Conservation (phyloP, 2,113 vertebrate genomes). For the Ochotona princeps region DNA sequence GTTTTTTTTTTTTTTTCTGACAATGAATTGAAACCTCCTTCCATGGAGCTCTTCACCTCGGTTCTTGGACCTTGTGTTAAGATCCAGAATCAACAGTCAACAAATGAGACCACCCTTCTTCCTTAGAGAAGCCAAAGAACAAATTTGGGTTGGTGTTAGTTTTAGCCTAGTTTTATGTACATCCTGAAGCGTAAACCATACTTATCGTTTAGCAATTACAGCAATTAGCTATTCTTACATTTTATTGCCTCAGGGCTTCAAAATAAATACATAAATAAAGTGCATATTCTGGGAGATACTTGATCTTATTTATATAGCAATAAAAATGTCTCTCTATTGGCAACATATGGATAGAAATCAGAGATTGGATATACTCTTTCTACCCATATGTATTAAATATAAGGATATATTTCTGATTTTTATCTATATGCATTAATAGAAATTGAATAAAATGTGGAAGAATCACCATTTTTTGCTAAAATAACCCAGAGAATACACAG, state of each 20-base stretch:
- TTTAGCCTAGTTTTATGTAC: not conserved
- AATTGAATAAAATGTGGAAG: slow-evolving; percentile 7
- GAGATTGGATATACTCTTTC: too few species aligned
- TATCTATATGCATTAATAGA: not conserved
- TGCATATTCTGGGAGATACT: not conserved
- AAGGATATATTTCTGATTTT: too few species aligned
- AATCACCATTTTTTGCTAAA: slow-evolving; percentile 22
- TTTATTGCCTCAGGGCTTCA: not conserved
- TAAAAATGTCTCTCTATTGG: too few species aligned
- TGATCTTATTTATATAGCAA: not conserved
- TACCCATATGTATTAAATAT: too few species aligned
- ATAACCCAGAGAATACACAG: not conserved
- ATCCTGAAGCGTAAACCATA: not conserved
- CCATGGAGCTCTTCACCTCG: not conserved
- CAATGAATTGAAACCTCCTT: not conserved
- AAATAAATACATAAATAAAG: slow-evolving; percentile 43
- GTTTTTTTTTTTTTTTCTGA: not conserved
- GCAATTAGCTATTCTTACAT: not conserved
- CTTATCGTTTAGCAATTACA: not conserved
- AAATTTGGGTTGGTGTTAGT: not conserved
- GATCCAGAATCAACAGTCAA: not conserved
- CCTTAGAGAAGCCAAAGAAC: not conserved
- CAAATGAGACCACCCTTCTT: not conserved
- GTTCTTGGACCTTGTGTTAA: not conserved
- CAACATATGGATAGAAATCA: too few species aligned